Base-by-base conservation (phyloP, 2,113 vertebrate species). In the Arvicanthis niloticus region DNA sequence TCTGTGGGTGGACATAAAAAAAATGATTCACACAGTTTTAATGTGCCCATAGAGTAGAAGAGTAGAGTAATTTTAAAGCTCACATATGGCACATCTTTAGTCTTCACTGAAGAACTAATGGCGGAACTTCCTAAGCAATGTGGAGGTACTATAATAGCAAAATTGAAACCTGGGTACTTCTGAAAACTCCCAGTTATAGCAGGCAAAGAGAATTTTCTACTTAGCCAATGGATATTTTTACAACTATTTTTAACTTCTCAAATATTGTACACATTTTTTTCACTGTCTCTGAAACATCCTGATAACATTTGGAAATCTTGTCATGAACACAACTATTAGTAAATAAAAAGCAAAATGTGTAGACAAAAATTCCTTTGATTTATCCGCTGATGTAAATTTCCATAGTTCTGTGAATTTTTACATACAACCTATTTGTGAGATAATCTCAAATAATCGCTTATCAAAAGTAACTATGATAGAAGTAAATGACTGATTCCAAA, bases 1-100 rank as follows among this genome's bases (percentile, higher is more conserved):
- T 96, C 75, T 75, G 72, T 75, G 4, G 11, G 56, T 95, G 89
- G 97, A 95, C 62, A 96, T 96, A 91, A 96, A 93, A 96, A 93
- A 94, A 91, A 3, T 93, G 89, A 81, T 96, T 93, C 76, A 92
- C 1, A 17, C 80, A 11, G 26, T 67, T 95, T 75, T 95, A 97
- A 94, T 95, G 37, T 1, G 96, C 24, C 96, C 70, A 53, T 96
- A 94, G 88, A 87, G 65, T 84, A 95, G 82, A 73, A 94, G 97
- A 91, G 13, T 22, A 92, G 6, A 94, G 88, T 97, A 96, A 3
- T 68, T 97, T 73, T 96, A 67, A 97, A 97, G 37, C 96, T 97
- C 88, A 97, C 65, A 58, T 1, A 31, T 91, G n/a, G 77, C 58
- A 91, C 1, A 1, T 73, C 95, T 86, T 65, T 93, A 92, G 75